phyloP scores from a whole-genome alignment of 1,140 invertebrate genomes.

The Halesus radiatus region DNA sequence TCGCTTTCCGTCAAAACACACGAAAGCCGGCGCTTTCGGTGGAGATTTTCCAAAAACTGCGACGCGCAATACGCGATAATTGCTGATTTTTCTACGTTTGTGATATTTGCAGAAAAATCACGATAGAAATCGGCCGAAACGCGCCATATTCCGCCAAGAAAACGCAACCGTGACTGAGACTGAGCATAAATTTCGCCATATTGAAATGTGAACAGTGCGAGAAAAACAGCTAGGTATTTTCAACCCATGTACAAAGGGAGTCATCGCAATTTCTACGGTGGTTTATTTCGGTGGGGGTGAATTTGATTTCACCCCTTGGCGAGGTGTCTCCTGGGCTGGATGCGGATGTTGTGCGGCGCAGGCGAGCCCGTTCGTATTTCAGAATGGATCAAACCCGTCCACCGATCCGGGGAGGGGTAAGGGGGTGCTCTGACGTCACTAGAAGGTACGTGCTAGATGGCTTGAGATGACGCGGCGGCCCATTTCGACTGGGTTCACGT shows the following conservation, averaged over 20 bases:
- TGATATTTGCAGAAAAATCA: neutral
- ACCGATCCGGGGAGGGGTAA: neutral
- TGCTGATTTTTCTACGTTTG: neutral
- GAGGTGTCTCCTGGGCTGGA: neutral
- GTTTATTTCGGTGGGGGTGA: neutral
- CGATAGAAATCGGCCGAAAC: too few relatives aligned
- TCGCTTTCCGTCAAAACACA: too few relatives aligned
- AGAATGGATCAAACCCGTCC: slow-evolving; percentile 38
- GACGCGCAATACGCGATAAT: neutral
- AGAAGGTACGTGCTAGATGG: neutral
- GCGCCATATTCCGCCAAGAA: neutral
- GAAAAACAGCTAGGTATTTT: neutral
- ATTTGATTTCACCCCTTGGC: neutral
- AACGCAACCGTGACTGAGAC: neutral
- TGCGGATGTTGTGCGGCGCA: neutral
- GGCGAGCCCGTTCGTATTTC: slow-evolving; percentile 3
- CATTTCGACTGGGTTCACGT: neutral
- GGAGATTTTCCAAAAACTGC: neutral
- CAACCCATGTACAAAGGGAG: neutral
- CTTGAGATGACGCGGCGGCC: slow-evolving; percentile 24
- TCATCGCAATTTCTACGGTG: neutral
- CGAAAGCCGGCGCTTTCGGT: too few relatives aligned
- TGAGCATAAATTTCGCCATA: neutral
- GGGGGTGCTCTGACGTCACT: slow-evolving; percentile 61
- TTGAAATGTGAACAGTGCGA: neutral